Evolutionary conservation across 2,113 vertebrate species (phyloP), one percentile per base, ranked within the genome.

Genomic region (Maccullochella peelii): DNA sequence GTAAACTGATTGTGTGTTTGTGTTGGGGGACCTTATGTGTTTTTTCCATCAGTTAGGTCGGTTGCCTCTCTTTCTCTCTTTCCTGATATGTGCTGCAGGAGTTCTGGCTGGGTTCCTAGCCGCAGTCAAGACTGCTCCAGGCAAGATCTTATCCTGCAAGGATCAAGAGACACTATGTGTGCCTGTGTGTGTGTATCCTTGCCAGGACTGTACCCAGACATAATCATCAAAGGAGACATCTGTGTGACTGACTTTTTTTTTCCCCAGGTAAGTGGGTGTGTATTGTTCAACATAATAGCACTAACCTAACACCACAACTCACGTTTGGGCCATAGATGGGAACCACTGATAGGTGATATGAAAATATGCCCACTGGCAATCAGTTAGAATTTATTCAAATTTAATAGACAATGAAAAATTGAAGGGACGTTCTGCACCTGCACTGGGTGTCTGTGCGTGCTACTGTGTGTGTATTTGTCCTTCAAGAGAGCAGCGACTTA

Each of bases 141-240:
- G 93, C 93, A 66, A 93, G 91, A 94, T 94, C 92, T 95, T 95
- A 95, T 94, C 94, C 92, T 91, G 93, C 91, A 93, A 94, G 91
- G 93, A 95, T 95, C 93, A 93, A 90, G 92, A 94, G 93, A 85
- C 91, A 83, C 90, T 79, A 40, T 93, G 91, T 93, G 93, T 84
- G 90, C 86, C 88, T 91, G 77, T 62, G 86, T 90, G 91, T 89
- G 87, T 93, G 91, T 92, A 52, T 92, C 75, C 65, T 70, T 91
- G 92, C 92, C 93, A 93, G 88, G 84, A 61, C 89, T 40, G 86
- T 86, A 89, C 90, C 83, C 89, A 88, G 86, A 92, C 93, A 90
- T 90, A 92, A 92, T 93, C 88, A 93, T 93, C 92, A 94, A 94
- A 93, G 88, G 90, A 94, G 90, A 94, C 92, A 94, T 94, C 92